Conservation (phyloP, 2,797 vertebrate species). For the Masticophis lateralis region DNA sequence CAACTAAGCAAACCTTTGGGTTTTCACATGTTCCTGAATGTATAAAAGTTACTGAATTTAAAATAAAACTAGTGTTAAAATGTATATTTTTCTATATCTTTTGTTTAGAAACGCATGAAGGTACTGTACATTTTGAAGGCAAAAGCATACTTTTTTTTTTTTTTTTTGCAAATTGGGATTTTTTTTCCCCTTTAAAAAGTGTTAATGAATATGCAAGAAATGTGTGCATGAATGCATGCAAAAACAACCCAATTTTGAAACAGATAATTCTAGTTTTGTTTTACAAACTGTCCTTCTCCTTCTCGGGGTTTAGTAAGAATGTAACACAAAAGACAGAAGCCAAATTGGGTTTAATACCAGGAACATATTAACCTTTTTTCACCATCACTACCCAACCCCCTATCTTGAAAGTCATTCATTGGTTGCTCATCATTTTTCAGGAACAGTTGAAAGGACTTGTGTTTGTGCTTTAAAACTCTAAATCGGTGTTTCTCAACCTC, state of each 20-base stretch:
- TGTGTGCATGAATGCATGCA: neutral
- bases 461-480: neutral
- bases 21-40: neutral
- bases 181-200: neutral
- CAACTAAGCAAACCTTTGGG: neutral
- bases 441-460: neutral
- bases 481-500: neutral
- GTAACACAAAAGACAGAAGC: neutral
- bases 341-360: neutral
- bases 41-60: neutral
- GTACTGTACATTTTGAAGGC: neutral
- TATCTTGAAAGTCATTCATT: neutral
- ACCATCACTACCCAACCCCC: neutral
- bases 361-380: neutral
- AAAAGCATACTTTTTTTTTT: neutral
- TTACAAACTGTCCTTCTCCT: neutral
- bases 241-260: neutral
- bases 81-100: neutral
- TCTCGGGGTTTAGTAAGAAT: neutral
- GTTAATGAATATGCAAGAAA: neutral
- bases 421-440: neutral
- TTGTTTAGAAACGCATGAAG: neutral
- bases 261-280: neutral
- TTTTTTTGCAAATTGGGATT: neutral
- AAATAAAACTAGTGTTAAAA: neutral